Percentiles rank a stretch among this genome's conserved stretches.
These are phyloP conservation scores for Drosophila albomicans DNA, from an alignment of 1,140 invertebrate genomes.

Conservation along the genomic window DNA sequence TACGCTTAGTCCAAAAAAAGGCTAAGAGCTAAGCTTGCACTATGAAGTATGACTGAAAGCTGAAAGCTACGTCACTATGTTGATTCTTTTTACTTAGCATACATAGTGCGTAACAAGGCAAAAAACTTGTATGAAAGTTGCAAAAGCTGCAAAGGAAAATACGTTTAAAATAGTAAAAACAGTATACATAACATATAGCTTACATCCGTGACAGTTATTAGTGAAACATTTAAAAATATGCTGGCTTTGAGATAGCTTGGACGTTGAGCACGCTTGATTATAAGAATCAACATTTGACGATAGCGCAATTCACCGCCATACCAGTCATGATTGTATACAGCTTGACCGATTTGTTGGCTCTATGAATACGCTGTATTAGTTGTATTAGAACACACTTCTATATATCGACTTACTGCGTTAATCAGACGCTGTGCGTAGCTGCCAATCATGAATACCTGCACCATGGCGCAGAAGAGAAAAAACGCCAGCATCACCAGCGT, in stretches of 20 bases:
- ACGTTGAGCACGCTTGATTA: constrained; percentile 56
- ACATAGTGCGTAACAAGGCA: constrained; percentile 69
- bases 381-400: neutral
- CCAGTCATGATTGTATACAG: constrained; percentile 70
- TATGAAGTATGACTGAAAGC: constrained; percentile 9
- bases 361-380: neutral
- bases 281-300: constrained; percentile 56
- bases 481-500: constrained; percentile 67
- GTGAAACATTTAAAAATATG: constrained; percentile 54
- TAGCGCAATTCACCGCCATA: constrained; percentile 49
- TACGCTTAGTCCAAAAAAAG: too few species aligned
- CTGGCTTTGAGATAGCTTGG: constrained; percentile 65
- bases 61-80: neutral
- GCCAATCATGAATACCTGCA: constrained; percentile 72
- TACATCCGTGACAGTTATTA: constrained; percentile 64
- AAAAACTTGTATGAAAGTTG: constrained; percentile 74
- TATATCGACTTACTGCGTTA: constrained; percentile 52
- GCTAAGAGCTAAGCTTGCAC: neutral
- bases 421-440: constrained; percentile 65
- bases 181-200: constrained; percentile 14
- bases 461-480: constrained; percentile 69
- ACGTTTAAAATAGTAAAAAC: neutral
- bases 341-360: constrained; percentile 58
- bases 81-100: constrained; percentile 38
- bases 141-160: constrained; percentile 46